Evolutionary conservation across 2,113 vertebrate species (phyloP), one percentile per base, ranked within the genome.

Genomic region (Todiramphus chloris): DNA sequence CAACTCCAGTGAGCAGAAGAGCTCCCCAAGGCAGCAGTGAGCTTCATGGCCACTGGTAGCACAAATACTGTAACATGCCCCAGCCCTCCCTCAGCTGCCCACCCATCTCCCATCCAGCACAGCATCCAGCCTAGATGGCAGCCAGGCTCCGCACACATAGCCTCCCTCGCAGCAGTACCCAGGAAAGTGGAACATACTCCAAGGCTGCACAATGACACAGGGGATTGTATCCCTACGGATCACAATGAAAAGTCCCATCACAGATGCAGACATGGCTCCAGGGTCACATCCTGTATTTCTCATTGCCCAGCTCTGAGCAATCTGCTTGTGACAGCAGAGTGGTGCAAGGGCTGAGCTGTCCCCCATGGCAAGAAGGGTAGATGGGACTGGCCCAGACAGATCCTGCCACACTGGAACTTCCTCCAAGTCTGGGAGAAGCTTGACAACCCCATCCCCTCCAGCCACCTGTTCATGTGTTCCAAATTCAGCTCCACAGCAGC

Each of bases 81-180:
- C 11, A 3, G 23, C 28, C 39, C 35, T 39, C 10, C 16, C 19
- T 62, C 5, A 6, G 46, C 41, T 5, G 3, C 41, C 17, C 2
- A 0, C 30, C 46, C 5, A 1, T 16, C 33, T 66, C 67, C 51
- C 44, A 27, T 11, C 44, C 1, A 0, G 60, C 44, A 41, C 11
- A 35, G 25, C 66, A n/a, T 19, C 79, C 2, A 6, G 58, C 50
- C 51, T 44, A 1, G 1, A 13, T 0, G 2, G 44, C 58, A 77
- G 44, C 59, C 15, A 1, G 1, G 1, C 14, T 56, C n/a, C 76
- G 24, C n/a, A 50, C 59, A 39, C 2, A 1, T 53, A 28, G 59
- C 74, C 59, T 73, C 50, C 5, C 1, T 44, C 60, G 44, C 67
- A 53, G 74, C 4, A 0, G 28, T 53, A 16, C 59, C 33, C 67